Evolutionary conservation across 2,797 vertebrate species (phyloP).

Genomic region (Sebastes flavidus): DNA sequence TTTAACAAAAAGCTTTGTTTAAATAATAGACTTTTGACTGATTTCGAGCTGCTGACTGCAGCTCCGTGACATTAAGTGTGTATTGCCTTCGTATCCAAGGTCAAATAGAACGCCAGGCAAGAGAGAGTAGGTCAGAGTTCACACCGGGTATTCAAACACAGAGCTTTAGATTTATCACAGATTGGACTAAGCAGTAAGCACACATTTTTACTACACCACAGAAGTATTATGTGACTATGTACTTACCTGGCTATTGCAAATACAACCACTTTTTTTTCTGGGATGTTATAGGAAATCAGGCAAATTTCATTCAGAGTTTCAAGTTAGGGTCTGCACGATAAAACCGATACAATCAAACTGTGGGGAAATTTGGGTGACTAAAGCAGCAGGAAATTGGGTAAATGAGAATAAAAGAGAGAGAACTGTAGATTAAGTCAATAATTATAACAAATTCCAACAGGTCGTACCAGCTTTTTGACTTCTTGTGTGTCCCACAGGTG

Average conservation of each 20-base stretch:
- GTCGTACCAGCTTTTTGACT: neutral
- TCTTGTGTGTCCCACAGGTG: constrained; percentile 80
- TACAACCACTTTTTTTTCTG: neutral
- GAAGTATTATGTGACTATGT: neutral
- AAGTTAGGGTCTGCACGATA: neutral
- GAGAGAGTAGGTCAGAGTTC: neutral
- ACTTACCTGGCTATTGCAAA: neutral
- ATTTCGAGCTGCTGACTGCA: constrained; percentile 11
- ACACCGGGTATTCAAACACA: neutral
- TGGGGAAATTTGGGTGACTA: neutral
- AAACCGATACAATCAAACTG: neutral
- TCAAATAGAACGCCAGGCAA: constrained; percentile 11
- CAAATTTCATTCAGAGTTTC: neutral
- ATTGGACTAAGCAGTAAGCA: neutral
- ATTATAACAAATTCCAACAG: neutral
- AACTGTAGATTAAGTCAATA: neutral
- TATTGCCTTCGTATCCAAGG: constrained; percentile 3
- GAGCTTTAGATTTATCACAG: neutral
- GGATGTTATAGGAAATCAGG: neutral
- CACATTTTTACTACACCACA: neutral
- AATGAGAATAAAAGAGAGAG: neutral
- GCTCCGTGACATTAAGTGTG: neutral
- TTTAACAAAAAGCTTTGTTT: constrained; percentile 38
- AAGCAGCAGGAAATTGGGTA: neutral
- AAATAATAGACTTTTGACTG: constrained; percentile 35